These are phyloP conservation scores for Salvelinus sp. DNA, from an alignment of 2,113 vertebrate species.

Conservation along the genomic window DNA sequence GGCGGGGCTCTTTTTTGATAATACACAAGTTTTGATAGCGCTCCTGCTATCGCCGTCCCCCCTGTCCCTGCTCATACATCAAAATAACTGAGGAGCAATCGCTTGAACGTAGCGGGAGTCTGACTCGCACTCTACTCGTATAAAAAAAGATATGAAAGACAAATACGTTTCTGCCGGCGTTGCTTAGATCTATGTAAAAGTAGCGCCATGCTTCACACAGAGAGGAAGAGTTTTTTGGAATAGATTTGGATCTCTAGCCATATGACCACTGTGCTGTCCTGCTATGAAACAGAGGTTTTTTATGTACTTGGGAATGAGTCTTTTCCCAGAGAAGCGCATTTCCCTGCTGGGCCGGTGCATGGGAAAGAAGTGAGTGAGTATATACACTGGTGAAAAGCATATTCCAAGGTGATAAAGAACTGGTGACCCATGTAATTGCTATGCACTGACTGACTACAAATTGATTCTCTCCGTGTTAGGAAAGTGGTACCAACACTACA, in stretches of 20 bases:
- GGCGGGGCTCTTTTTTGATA: constrained; percentile 11
- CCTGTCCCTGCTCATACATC: constrained; percentile 9
- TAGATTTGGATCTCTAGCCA: constrained; percentile 46
- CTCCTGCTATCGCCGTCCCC: background rate
- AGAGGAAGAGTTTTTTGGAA: constrained; percentile 40
- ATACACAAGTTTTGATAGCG: constrained; percentile 3
- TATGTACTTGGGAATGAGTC: constrained; percentile 24
- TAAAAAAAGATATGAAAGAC: constrained; percentile 42
- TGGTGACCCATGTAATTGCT: background rate
- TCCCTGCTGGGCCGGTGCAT: background rate
- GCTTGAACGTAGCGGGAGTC: constrained; percentile 19
- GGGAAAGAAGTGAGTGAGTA: background rate
- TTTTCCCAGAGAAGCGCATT: constrained; percentile 2
- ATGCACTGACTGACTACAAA: background rate
- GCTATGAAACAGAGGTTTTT: constrained; percentile 30
- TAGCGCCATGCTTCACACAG: constrained; percentile 33
- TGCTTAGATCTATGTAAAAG: constrained; percentile 30
- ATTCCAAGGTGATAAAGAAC: background rate
- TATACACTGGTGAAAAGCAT: background rate
- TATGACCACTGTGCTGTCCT: constrained; percentile 34
- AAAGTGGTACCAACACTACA: background rate
- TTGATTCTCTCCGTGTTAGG: background rate
- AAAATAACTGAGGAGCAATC: constrained; percentile 25
- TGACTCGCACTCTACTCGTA: constrained; percentile 11
- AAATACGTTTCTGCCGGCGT: constrained; percentile 22